Conservation (phyloP, 2,888 invertebrate species). For the Griposia aprilina region DNA sequence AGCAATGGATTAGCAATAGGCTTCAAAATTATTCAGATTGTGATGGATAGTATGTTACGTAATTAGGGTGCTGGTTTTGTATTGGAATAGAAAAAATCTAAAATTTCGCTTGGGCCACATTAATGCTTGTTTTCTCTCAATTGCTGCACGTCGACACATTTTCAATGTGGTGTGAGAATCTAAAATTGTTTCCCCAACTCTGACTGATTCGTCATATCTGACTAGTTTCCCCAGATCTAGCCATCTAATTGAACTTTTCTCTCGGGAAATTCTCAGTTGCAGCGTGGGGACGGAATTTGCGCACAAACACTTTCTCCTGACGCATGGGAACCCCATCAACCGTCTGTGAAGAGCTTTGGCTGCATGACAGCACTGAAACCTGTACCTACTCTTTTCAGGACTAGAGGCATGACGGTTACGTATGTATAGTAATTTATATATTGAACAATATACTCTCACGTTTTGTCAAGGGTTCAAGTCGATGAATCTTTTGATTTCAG, state of each 20-base stretch:
- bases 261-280: conserved; percentile 29
- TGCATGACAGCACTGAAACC: conserved; percentile 16
- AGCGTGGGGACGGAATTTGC: conserved; percentile 20
- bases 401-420: conserved; percentile 28
- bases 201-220: background rate
- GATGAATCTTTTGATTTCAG: conserved; percentile 25
- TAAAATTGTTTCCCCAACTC: background rate
- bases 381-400: background rate
- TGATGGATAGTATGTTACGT: too few species aligned
- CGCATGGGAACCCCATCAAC: background rate
- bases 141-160: background rate
- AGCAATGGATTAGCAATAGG: too few species aligned
- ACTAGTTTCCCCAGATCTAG: background rate
- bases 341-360: conserved; percentile 14
- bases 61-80: too few species aligned
- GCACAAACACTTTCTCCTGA: background rate
- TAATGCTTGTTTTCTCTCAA: background rate
- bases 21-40: too few species aligned
- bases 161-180: background rate
- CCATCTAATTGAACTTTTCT: background rate
- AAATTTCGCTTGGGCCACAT: background rate
- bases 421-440: conserved; percentile 21
- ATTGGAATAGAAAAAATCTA: background rate
- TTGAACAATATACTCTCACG: background rate
- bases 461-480: conserved; percentile 1